phyloP scores from a whole-genome alignment of 2,888 invertebrate genomes.

The Cenopis cana region DNA sequence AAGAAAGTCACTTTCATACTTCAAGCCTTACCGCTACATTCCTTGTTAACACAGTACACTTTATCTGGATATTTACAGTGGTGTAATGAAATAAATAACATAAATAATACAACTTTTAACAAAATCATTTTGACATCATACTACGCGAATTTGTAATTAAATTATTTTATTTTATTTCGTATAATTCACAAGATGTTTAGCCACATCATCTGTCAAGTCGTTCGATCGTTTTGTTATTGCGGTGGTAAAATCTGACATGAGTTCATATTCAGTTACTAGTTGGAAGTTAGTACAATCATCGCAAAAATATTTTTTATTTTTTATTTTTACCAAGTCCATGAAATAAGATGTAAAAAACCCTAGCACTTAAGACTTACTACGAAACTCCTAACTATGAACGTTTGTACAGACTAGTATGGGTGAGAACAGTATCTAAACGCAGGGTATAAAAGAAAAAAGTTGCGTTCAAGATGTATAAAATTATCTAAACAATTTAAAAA shows the following conservation, averaged over 20 bases:
- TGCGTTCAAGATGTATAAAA: conserved; percentile 1
- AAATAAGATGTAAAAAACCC: neutral
- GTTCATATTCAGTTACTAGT: neutral
- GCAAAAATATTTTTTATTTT: neutral
- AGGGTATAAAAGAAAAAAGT: neutral
- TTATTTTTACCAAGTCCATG: neutral
- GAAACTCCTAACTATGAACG: neutral
- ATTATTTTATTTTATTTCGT: conserved; percentile 60
- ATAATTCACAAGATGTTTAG: conserved; percentile 71
- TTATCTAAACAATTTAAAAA: too few species aligned
- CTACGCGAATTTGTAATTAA: conserved; percentile 51
- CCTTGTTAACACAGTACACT: conserved; percentile 88
- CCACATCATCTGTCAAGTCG: conserved; percentile 82
- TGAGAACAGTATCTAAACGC: conserved; percentile 9
- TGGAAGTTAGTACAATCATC: neutral
- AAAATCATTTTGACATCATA: conserved; percentile 81
- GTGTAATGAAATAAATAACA: conserved; percentile 66
- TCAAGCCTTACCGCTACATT: conserved; percentile 87
- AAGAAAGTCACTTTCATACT: conserved; percentile 49
- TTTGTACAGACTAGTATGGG: neutral
- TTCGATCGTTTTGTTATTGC: conserved; percentile 44
- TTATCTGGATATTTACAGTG: conserved; percentile 86
- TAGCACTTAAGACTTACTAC: neutral
- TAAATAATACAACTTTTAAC: conserved; percentile 72
- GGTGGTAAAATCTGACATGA: neutral